These are phyloP conservation scores for Thyatira batis DNA, from an alignment of 2,888 invertebrate genomes.

Conservation along the genomic window DNA sequence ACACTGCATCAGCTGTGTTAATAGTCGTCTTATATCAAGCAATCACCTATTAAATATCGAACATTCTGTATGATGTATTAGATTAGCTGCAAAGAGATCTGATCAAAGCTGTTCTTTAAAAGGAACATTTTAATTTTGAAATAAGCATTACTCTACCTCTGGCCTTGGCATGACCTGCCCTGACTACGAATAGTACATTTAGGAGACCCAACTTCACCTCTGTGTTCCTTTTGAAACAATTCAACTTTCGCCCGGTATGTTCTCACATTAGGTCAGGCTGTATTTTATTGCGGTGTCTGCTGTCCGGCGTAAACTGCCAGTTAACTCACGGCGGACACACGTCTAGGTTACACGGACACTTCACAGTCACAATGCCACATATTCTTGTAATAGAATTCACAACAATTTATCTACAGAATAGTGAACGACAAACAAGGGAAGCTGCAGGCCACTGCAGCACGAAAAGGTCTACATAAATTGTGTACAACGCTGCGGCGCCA, in stretches of 20 bases:
- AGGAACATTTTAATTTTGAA: too few species aligned
- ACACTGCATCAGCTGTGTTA: too few species aligned
- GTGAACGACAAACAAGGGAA: constrained; percentile 18
- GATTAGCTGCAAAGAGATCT: too few species aligned
- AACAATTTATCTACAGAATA: constrained; percentile 30
- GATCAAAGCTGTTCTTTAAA: too few species aligned
- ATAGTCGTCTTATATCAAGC: too few species aligned
- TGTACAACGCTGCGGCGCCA: background rate
- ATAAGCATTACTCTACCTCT: too few species aligned
- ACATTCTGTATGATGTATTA: too few species aligned
- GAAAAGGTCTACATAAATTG: background rate
- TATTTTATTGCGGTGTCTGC: constrained; percentile 55
- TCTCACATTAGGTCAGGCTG: constrained; percentile 43
- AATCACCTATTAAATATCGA: too few species aligned
- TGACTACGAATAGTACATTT: constrained; percentile 40
- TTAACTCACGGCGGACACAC: constrained; percentile 37
- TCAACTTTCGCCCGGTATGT: constrained; percentile 44
- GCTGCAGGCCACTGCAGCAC: constrained; percentile 11
- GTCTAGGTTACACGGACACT: constrained; percentile 7
- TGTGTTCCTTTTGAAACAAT: constrained; percentile 34
- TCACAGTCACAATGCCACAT: constrained; percentile 16
- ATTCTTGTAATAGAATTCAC: constrained; percentile 46
- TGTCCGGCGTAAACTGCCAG: constrained; percentile 44
- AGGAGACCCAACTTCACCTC: constrained; percentile 21
- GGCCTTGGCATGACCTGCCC: background rate